Evolutionary conservation across 2,888 invertebrate species (phyloP).

Genomic region (Hirtodrosophila alboralis): DNA sequence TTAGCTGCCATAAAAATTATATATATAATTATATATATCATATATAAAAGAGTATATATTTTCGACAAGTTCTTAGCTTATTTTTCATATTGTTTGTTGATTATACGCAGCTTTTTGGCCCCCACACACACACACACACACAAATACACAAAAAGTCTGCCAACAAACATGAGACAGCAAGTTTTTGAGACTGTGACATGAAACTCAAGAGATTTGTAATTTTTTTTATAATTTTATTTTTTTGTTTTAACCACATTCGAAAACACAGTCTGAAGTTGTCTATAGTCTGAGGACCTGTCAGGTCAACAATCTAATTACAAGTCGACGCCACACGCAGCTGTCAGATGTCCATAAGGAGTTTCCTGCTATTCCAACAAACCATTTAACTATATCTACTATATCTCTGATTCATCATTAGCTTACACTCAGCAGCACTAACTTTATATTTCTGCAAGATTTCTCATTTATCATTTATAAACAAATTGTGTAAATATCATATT

Average conservation of each 20-base stretch:
- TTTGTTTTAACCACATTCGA: constrained; percentile 17
- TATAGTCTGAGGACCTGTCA: constrained; percentile 19
- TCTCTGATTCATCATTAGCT: too few species aligned
- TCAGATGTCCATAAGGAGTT: constrained; percentile 22
- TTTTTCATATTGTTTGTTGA: constrained; percentile 48
- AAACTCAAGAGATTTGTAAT: constrained; percentile 12
- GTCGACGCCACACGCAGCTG: constrained; percentile 53
- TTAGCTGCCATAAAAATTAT: too few species aligned
- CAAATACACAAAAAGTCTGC: constrained; percentile 3
- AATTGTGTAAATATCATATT: too few species aligned
- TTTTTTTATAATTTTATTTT: too few species aligned
- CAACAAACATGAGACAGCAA: constrained; percentile 43
- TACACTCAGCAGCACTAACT: too few species aligned
- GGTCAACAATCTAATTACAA: constrained; percentile 61
- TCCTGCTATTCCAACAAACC: too few species aligned
- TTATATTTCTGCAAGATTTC: too few species aligned
- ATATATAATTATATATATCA: too few species aligned
- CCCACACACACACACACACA: constrained; percentile 15
- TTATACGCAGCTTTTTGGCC: constrained; percentile 46
- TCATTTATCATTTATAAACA: too few species aligned
- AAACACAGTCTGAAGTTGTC: background rate
- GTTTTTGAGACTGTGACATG: constrained; percentile 13
- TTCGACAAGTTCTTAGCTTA: background rate
- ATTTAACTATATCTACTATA: too few species aligned
- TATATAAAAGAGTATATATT: too few species aligned